Evolutionary conservation across 2,797 vertebrate genomes (phyloP).

Genomic region (Austrolebias charrua): DNA sequence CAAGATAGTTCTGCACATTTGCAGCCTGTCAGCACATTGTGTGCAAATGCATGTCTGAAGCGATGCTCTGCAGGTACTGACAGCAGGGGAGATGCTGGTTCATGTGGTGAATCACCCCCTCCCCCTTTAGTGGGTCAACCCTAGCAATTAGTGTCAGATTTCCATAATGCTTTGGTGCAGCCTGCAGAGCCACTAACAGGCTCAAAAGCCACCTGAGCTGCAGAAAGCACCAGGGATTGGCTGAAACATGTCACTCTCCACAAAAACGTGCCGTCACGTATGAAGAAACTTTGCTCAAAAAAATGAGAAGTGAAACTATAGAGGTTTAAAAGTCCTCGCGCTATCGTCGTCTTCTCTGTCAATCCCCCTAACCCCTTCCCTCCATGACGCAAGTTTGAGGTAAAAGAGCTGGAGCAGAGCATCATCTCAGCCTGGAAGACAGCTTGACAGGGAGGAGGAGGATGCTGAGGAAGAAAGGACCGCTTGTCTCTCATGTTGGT

Average conservation of each 20-base stretch:
- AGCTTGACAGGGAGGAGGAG: conserved; percentile 50
- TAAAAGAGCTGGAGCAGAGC: conserved; percentile 65
- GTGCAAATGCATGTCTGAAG: conserved; percentile 11
- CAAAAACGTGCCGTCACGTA: conserved; percentile 33
- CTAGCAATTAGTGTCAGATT: conserved; percentile 57
- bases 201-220: conserved; percentile 45
- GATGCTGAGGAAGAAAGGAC: conserved; percentile 10
- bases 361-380: conserved; percentile 16
- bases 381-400: conserved; percentile 59
- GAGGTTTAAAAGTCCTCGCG: conserved; percentile 32
- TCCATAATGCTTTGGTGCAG: conserved; percentile 55
- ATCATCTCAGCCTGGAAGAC: conserved; percentile 75
- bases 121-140: conserved; percentile 47
- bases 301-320: conserved; percentile 57
- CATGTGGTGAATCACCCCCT: conserved; percentile 48
- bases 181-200: conserved; percentile 41
- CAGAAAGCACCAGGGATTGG: conserved; percentile 38
- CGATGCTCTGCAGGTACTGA: conserved; percentile 52
- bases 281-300: conserved; percentile 14
- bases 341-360: conserved; percentile 39
- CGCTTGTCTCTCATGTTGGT: conserved; percentile 44
- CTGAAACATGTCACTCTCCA: conserved; percentile 49
- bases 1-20: conserved; percentile 66
- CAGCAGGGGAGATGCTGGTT: conserved; percentile 28
- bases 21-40: conserved; percentile 72